Conservation (phyloP, 2,888 invertebrate genomes). For the Corbicula japonica region DNA sequence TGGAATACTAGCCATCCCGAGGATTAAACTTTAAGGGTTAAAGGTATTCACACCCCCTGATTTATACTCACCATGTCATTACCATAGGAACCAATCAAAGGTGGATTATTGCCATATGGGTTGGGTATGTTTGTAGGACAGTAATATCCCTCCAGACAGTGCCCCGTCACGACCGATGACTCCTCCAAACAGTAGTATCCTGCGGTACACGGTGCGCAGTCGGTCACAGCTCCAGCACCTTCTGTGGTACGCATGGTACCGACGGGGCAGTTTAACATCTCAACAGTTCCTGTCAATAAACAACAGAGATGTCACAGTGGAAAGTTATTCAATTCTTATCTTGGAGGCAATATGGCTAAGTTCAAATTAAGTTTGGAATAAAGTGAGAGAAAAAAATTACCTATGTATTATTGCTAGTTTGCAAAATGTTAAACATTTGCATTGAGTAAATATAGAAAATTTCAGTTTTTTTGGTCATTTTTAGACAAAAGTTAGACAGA, state of each 20-base stretch:
- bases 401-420: too few species aligned
- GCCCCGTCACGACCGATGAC: slow-evolving; percentile 71
- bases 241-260: slow-evolving; percentile 81
- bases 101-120: slow-evolving; percentile 77
- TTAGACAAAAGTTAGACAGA: too few species aligned
- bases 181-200: slow-evolving; percentile 84
- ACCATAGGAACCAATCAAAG: slow-evolving; percentile 83
- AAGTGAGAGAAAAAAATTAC: too few species aligned
- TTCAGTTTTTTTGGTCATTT: too few species aligned
- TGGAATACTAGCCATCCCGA: too few species aligned
- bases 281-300: slow-evolving; percentile 80
- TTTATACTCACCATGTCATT: slow-evolving; percentile 78
- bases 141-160: slow-evolving; percentile 82
- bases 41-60: too few species aligned
- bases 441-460: too few species aligned
- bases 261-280: slow-evolving; percentile 83
- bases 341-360: too few species aligned
- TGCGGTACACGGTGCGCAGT: slow-evolving; percentile 83
- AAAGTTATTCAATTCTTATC: too few species aligned
- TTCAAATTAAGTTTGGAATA: too few species aligned
- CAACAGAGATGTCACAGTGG: slow-evolving; percentile 6
- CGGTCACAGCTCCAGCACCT: slow-evolving; percentile 74
- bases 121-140: slow-evolving; percentile 83
- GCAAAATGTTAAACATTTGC: too few species aligned
- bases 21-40: not conserved